phyloP scores from a whole-genome alignment of 2,113 vertebrate species.

The Epinephelus cyanopodus region DNA sequence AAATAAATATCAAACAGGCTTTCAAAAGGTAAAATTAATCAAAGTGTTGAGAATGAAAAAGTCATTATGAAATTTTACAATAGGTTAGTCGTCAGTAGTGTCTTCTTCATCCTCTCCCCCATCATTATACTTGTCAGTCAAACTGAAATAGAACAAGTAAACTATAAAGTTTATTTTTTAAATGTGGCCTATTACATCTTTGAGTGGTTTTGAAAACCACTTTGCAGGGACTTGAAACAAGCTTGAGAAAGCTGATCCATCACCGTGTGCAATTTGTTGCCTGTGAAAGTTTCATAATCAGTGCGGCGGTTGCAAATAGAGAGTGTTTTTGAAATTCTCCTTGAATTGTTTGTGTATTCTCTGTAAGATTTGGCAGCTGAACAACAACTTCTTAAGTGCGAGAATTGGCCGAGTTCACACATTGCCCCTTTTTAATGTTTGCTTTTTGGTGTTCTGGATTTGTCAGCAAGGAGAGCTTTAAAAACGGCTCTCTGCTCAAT shows the following conservation, averaged over 20 bases:
- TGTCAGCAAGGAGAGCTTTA: background rate
- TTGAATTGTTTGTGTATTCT: conserved; percentile 2
- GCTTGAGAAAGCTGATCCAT: conserved; percentile 12
- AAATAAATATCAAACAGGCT: background rate
- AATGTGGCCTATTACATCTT: conserved; percentile 13
- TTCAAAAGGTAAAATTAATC: background rate
- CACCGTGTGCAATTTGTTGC: conserved; percentile 29
- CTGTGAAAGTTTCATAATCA: conserved; percentile 33
- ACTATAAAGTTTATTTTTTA: background rate
- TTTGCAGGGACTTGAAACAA: conserved; percentile 17
- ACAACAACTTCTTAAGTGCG: conserved; percentile 20
- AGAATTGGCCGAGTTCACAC: conserved; percentile 21
- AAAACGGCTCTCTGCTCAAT: conserved; percentile 18
- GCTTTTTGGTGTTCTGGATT: background rate
- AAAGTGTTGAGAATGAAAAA: background rate
- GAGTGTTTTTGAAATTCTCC: background rate
- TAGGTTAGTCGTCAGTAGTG: background rate
- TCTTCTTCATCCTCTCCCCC: background rate
- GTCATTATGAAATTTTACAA: background rate
- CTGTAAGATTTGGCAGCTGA: conserved; percentile 20
- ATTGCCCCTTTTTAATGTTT: background rate
- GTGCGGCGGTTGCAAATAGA: background rate
- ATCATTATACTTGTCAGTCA: background rate
- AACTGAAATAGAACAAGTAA: background rate
- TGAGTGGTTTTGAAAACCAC: conserved; percentile 34